phyloP scores from a whole-genome alignment of 2,888 invertebrate species.

The Trichacis sp. region DNA sequence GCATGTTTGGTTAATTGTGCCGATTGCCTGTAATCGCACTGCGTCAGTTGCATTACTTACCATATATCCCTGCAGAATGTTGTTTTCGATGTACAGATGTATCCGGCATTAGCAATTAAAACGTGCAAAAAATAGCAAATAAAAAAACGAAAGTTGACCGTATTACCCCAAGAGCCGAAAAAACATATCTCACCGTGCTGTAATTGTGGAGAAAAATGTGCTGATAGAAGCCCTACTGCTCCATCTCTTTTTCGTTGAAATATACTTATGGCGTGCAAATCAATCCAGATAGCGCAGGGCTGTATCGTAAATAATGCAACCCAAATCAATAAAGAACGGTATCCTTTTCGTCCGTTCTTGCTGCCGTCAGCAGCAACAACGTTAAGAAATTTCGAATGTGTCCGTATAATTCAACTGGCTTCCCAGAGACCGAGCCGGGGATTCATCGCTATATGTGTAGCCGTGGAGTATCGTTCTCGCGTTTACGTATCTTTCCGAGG shows the following conservation, averaged over 20 bases:
- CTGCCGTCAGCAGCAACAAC: slow-evolving; percentile 53
- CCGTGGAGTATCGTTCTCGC: slow-evolving; percentile 5
- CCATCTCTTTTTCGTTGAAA: neutral
- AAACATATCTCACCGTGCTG: neutral
- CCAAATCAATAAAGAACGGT: slow-evolving; percentile 62
- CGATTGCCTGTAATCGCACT: slow-evolving; percentile 14
- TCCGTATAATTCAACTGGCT: slow-evolving; percentile 55
- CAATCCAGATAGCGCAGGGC: slow-evolving; percentile 50
- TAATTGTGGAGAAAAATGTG: neutral
- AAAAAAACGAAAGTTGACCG: no score
- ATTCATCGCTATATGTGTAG: slow-evolving; percentile 5
- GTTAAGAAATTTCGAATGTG: slow-evolving; percentile 59
- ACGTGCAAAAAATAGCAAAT: slow-evolving; percentile 7
- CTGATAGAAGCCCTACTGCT: slow-evolving; percentile 5
- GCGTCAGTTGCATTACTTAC: slow-evolving; percentile 12
- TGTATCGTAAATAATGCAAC: slow-evolving; percentile 61
- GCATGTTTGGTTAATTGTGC: slow-evolving; percentile 26
- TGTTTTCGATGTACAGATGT: slow-evolving; percentile 1
- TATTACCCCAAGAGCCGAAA: neutral
- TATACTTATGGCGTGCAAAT: neutral
- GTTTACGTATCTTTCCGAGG: slow-evolving; percentile 11
- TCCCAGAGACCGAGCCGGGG: slow-evolving; percentile 35
- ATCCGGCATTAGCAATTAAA: slow-evolving; percentile 17
- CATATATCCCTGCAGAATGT: slow-evolving; percentile 11
- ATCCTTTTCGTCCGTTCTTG: slow-evolving; percentile 20